Evolutionary conservation across 2,797 vertebrate genomes (phyloP).

Genomic region (Lycodopsis pacificus): DNA sequence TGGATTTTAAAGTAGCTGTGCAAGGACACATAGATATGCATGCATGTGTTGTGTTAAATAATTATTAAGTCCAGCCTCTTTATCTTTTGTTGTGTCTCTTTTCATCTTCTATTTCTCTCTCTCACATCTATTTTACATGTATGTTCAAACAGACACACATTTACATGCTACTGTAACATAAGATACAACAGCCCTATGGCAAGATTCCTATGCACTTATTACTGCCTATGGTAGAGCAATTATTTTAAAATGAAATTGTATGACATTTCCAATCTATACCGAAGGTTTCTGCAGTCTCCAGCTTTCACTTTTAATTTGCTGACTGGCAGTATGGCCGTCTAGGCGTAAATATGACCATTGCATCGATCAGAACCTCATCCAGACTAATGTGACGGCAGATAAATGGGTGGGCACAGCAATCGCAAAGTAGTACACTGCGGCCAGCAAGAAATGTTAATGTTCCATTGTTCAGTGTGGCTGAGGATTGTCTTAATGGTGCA

Average conservation of each 20-base stretch:
- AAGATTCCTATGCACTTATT: slow-evolving; percentile 26
- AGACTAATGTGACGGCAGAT: slow-evolving; percentile 60
- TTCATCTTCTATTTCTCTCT: neutral
- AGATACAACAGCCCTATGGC: slow-evolving; percentile 12
- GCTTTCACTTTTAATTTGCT: slow-evolving; percentile 72
- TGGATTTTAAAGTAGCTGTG: slow-evolving; percentile 41
- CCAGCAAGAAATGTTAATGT: slow-evolving; percentile 65
- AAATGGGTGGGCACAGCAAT: slow-evolving; percentile 64
- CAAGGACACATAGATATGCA: slow-evolving; percentile 37
- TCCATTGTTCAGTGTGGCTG: slow-evolving; percentile 73
- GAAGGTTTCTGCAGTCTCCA: slow-evolving; percentile 53
- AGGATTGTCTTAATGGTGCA: slow-evolving; percentile 78
- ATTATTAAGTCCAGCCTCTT: neutral
- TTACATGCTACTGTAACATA: neutral
- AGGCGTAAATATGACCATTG: slow-evolving; percentile 66
- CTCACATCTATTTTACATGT: neutral
- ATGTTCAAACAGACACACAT: slow-evolving; percentile 26
- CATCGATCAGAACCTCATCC: slow-evolving; percentile 59
- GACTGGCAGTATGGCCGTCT: slow-evolving; percentile 26
- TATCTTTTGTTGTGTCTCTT: neutral
- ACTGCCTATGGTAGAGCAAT: slow-evolving; percentile 11
- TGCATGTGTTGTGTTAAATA: slow-evolving; percentile 10
- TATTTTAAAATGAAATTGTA: slow-evolving; percentile 44
- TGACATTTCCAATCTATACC: slow-evolving; percentile 59
- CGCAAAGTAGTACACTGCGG: slow-evolving; percentile 56